Conservation (phyloP, 2,888 invertebrate species). For the Reticulitermes lucifugus region DNA sequence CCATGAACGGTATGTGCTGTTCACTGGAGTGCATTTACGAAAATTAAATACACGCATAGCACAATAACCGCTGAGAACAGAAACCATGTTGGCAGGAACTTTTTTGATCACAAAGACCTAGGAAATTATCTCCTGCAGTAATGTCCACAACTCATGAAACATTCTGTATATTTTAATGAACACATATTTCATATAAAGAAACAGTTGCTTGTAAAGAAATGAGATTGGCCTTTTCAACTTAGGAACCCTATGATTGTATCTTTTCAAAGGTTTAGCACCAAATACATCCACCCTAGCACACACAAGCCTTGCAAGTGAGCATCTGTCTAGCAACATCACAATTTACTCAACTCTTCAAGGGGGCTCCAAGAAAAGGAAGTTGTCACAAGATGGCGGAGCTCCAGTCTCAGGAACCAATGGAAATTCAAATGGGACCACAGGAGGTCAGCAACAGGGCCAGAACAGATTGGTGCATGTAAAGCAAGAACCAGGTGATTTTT, state of each 20-base stretch:
- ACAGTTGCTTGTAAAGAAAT: not conserved
- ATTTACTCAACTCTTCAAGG: conserved; percentile 59
- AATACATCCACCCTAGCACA: conserved; percentile 50
- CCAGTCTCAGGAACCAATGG: conserved; percentile 34
- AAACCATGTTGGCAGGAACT: too few species aligned
- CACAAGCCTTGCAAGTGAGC: conserved; percentile 59
- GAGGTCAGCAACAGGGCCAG: conserved; percentile 36
- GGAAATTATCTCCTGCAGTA: too few species aligned
- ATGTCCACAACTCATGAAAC: too few species aligned
- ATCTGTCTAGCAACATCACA: conserved; percentile 59
- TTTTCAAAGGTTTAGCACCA: conserved; percentile 48
- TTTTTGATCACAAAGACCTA: too few species aligned
- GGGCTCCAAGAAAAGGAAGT: conserved; percentile 78
- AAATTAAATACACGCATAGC: too few species aligned
- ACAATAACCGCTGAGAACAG: too few species aligned
- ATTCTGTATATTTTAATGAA: too few species aligned
- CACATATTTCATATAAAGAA: too few species aligned
- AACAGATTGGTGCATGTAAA: conserved; percentile 51
- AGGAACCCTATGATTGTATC: not conserved
- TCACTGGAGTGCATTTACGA: too few species aligned
- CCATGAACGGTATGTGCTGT: too few species aligned
- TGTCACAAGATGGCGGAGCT: conserved; percentile 67
- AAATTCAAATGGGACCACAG: conserved; percentile 16
- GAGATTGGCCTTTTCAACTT: not conserved
- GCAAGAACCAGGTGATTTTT: conserved; percentile 54